Base-by-base conservation (phyloP, 1,140 invertebrate genomes). In the Thaumatotibia leucotreta region DNA sequence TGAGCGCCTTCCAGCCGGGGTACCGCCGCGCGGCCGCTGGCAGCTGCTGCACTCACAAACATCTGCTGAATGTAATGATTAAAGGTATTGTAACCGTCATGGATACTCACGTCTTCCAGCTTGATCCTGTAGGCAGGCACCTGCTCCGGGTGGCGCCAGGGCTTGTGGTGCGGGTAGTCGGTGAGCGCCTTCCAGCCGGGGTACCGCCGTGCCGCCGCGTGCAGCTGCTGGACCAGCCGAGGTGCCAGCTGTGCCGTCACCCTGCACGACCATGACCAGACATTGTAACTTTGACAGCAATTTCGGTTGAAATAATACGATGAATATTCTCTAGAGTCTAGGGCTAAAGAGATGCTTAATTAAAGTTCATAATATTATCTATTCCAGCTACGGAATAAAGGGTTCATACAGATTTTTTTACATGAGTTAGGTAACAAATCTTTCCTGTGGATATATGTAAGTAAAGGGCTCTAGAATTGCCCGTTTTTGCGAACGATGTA, bases 141-240 rank as follows among this genome's bases (percentile, higher is more conserved):
- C 88, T 97, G 96, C 80, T 98, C 96, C 0, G 97, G 96, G 86
- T 94, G 95, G 64, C 96, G 93, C 97, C 97, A 98, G 1, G 97
- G 97, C 85, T 97, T 97, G 69, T 92, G 93, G 77, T 94, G 92
- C 4, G 96, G 96, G 74, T 95, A 94, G 77, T 96, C 93, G 39
- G 94, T 93, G 63, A 89, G 83, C 1, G 77, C 75, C 89, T 98
- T 98, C 97, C 97, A 98, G 17, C 91, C 91, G 8, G 93, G 91
- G 86, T 97, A 97, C 23, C 94, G 94, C 14, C 95, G 81, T 17
- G 95, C 94, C 8, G 97, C 97, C 82, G 97, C 96, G 66, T 96
- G 94, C 58, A 98, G 91, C 77, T 96, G 94, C 81, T 95, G 94
- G 4, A 97, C 94, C 67, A 97, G 93, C 86, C 96, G 96, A 17